Evolutionary conservation across 2,888 invertebrate genomes (phyloP).

Genomic region (Eupithecia insigniata): DNA sequence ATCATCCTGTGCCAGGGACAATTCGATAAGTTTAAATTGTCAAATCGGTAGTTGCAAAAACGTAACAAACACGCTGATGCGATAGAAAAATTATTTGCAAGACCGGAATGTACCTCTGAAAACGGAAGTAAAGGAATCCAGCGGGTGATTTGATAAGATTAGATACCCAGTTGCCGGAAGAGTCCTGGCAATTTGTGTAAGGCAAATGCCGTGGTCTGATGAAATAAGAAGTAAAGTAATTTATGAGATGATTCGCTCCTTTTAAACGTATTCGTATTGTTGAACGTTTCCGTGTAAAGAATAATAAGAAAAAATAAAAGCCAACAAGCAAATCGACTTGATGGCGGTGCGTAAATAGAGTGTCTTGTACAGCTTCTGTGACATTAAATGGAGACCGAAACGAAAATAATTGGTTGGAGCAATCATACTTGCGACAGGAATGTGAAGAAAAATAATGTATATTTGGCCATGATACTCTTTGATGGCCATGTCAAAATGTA

Average conservation of each 20-base stretch:
- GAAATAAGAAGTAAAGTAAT: neutral
- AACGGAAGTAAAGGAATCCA: neutral
- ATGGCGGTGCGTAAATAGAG: slow-evolving; percentile 4
- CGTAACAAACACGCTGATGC: too few species aligned
- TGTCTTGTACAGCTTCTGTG: slow-evolving; percentile 6
- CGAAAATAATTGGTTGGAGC: slow-evolving; percentile 2
- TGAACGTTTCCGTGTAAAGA: too few species aligned
- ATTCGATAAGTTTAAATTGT: neutral
- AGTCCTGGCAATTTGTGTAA: neutral
- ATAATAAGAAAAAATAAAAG: neutral
- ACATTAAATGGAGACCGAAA: slow-evolving; percentile 7
- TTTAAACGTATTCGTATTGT: too few species aligned
- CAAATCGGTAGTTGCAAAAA: neutral
- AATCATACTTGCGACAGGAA: slow-evolving; percentile 17
- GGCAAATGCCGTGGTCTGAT: neutral
- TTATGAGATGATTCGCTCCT: too few species aligned
- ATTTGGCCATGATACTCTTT: slow-evolving; percentile 14
- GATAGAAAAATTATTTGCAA: neutral
- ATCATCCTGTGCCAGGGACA: neutral
- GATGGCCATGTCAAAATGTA: slow-evolving; percentile 9
- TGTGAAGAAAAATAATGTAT: slow-evolving; percentile 22
- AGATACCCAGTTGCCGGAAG: neutral
- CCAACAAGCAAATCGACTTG: slow-evolving; percentile 6
- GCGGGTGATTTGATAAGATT: neutral
- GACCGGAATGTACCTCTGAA: neutral